Evolutionary conservation across 2,888 invertebrate species (phyloP).

Genomic region (Orchesellides sinensis): DNA sequence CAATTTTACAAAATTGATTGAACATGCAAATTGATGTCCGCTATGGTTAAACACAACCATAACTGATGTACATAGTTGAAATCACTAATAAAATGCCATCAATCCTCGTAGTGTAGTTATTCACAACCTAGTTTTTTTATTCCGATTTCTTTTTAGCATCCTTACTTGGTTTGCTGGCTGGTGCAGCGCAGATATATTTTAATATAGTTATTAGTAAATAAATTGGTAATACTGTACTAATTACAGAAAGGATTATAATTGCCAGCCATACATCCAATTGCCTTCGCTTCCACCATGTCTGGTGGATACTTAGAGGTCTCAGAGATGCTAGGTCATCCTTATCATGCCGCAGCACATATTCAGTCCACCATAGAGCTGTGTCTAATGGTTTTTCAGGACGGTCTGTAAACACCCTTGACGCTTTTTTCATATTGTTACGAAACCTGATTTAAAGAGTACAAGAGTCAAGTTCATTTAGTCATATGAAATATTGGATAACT

Average conservation of each 20-base stretch:
- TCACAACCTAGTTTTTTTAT: conserved; percentile 17
- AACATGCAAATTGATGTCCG: too few species aligned
- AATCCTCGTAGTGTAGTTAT: too few species aligned
- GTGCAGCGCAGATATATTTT: neutral
- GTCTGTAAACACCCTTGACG: conserved; percentile 39
- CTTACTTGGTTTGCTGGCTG: neutral
- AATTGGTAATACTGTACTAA: neutral
- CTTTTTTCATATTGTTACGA: conserved; percentile 33
- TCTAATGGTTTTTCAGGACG: conserved; percentile 22
- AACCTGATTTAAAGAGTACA: conserved; percentile 26
- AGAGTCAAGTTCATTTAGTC: neutral
- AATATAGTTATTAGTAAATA: conserved; percentile 1
- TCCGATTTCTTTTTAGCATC: conserved; percentile 13
- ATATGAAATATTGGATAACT: neutral
- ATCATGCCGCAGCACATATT: conserved; percentile 33
- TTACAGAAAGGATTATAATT: neutral
- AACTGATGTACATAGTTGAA: too few species aligned
- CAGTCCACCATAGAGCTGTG: conserved; percentile 26
- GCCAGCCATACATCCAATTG: conserved; percentile 36
- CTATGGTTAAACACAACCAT: too few species aligned
- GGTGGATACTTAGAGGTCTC: conserved; percentile 17
- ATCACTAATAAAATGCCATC: too few species aligned
- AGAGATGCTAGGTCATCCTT: conserved; percentile 24
- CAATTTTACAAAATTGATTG: too few species aligned
- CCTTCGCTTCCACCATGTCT: conserved; percentile 37